Percentiles rank a stretch among this genome's conserved stretches.
These are phyloP conservation scores for Eciton burchellii DNA, from an alignment of 1,140 invertebrate genomes.

Conservation along the genomic window DNA sequence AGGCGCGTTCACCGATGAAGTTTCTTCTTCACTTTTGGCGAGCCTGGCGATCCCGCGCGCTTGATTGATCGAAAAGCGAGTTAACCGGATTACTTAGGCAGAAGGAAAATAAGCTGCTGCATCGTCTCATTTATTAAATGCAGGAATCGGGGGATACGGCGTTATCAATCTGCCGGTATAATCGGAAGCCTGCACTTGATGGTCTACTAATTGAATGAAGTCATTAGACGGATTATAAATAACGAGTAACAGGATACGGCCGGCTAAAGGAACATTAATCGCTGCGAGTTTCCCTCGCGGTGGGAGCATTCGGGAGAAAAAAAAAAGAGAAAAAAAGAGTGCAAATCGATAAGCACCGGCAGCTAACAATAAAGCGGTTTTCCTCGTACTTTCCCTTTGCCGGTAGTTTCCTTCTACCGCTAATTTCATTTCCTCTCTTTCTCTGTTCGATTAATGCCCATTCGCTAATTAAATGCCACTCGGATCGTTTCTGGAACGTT, in stretches of 20 bases:
- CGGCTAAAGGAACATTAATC: constrained; percentile 52
- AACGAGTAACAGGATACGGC: constrained; percentile 50
- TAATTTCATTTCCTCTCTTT: constrained; percentile 70
- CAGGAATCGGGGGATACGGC: constrained; percentile 8
- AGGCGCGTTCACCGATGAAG: no score
- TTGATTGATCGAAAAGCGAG: background rate
- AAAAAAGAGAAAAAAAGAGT: constrained; percentile 40
- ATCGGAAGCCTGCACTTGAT: constrained; percentile 41
- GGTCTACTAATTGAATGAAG: constrained; percentile 43
- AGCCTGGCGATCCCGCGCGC: no score
- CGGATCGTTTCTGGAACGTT: constrained; percentile 12
- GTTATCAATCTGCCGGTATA: constrained; percentile 13
- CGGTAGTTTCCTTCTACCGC: constrained; percentile 19
- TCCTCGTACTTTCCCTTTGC: constrained; percentile 30
- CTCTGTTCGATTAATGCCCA: constrained; percentile 61
- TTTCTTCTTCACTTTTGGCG: no score
- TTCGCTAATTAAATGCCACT: constrained; percentile 69
- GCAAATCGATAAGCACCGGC: constrained; percentile 48
- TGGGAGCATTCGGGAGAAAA: background rate
- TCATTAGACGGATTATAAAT: constrained; percentile 57
- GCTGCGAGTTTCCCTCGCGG: constrained; percentile 17
- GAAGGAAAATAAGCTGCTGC: background rate
- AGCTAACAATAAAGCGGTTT: constrained; percentile 64
- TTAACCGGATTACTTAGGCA: background rate
- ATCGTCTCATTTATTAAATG: constrained; percentile 21